Conservation (phyloP, 2,797 vertebrate genomes). For the Vultur gryphus region DNA sequence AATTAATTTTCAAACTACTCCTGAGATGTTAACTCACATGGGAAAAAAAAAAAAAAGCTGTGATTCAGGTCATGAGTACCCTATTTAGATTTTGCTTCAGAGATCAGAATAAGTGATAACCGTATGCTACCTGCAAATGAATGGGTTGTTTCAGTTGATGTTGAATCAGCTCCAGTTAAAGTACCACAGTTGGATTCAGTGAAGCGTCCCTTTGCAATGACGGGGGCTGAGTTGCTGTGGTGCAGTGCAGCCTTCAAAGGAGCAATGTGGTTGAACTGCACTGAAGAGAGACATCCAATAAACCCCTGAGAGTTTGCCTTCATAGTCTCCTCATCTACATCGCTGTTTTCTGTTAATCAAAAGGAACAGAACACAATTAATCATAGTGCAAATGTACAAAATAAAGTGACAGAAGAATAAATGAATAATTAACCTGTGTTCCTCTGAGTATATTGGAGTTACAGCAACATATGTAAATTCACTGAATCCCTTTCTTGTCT, state of each 20-base stretch:
- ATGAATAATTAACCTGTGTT: constrained; percentile 53
- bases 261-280: constrained; percentile 87
- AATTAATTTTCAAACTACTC: background rate
- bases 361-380: constrained; percentile 32
- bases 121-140: constrained; percentile 82
- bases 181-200: constrained; percentile 81
- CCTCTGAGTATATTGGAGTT: background rate
- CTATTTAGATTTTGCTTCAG: background rate
- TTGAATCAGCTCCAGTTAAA: constrained; percentile 74
- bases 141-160: constrained; percentile 83
- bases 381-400: background rate
- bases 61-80: background rate
- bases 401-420: constrained; percentile 23
- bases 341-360: constrained; percentile 71
- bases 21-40: background rate
- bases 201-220: constrained; percentile 79
- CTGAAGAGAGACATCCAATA: constrained; percentile 87
- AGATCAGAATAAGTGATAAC: background rate
- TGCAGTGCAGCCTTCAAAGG: constrained; percentile 88
- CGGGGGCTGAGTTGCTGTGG: constrained; percentile 72
- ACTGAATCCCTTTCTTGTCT: background rate
- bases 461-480: background rate
- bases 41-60: background rate
- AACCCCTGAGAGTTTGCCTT: constrained; percentile 84
- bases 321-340: constrained; percentile 82